Evolutionary conservation across 2,888 invertebrate genomes (phyloP).

Genomic region (Rhyacophila evoluta): DNA sequence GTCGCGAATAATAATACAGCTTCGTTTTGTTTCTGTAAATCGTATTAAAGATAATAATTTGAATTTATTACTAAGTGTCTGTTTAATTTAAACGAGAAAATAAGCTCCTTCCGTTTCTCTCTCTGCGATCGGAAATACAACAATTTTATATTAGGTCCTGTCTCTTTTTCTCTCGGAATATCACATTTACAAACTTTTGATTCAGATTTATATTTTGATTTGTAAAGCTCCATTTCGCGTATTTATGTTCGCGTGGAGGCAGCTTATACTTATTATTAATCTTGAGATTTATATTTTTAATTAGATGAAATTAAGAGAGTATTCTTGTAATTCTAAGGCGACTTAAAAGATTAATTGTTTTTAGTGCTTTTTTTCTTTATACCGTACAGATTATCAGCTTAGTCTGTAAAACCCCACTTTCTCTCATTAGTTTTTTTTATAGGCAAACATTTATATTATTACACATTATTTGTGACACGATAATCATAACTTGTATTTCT

Average conservation of each 20-base stretch:
- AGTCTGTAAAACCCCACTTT: too few relatives aligned
- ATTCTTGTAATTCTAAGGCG: neutral
- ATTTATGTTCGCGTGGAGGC: neutral
- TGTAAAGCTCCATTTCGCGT: neutral
- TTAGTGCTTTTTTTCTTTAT: too few relatives aligned
- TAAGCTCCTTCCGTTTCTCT: neutral
- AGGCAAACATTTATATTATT: too few relatives aligned
- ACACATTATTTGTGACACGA: too few relatives aligned
- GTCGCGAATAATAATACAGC: too few relatives aligned
- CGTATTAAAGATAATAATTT: slow-evolving; percentile 19
- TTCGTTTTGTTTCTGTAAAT: neutral
- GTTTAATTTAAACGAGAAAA: neutral
- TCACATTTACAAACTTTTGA: neutral
- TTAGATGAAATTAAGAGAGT: neutral
- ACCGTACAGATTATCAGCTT: too few relatives aligned
- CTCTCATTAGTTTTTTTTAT: too few relatives aligned
- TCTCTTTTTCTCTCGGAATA: neutral
- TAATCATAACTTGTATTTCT: too few relatives aligned
- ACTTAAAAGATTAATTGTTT: neutral
- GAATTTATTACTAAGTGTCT: slow-evolving; percentile 3
- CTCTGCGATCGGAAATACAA: neutral
- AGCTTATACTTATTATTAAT: neutral
- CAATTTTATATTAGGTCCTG: neutral
- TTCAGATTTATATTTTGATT: neutral
- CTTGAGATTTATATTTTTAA: neutral